Base-by-base conservation (phyloP, 1,140 invertebrate genomes). In the Globodera rostochiensis region DNA sequence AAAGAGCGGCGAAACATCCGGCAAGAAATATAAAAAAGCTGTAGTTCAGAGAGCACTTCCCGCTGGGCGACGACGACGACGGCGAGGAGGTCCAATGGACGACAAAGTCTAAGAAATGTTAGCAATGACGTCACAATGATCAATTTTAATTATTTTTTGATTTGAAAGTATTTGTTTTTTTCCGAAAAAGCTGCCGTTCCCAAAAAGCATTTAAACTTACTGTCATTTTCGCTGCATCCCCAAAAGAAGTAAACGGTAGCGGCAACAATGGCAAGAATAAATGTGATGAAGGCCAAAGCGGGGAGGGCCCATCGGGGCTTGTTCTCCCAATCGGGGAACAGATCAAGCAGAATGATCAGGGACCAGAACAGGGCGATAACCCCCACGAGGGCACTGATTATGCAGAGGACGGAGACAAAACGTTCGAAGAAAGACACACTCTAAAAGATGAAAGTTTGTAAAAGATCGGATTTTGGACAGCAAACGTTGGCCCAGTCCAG, bases 211-310 rank as follows among this genome's bases (percentile, higher is more conserved):
- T 36, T 71, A 36, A 47, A 71, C 36, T 71, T 71, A 71, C 69
- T 71, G 69, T 71, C 69, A 36, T 36, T 71, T 71, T 71, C 69
- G 25, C 69, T 71, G 69, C 69, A 71, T 45, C 69, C 69, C 11
- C 69, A 5, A 6, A 71, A 71, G 6, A 71, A 71, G 36, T 71
- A 71, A 47, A 71, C n/a, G 46, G n/a, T 21, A 36, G 46, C 25
- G 46, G 36, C 69, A 36, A 71, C 69, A 6, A 21, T 4, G 11
- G 69, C 69, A 2, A 71, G 36, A 71, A 45, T 11, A 45, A 47
- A 45, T 11, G 69, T 45, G 25, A 19, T 11, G 0, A 47, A 45
- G 7, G 36, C 69, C 36, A 71, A 71, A 19, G 19, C 19, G 13
- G 69, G 69, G 9, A 71, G 69, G 36, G 46, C 19, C n/a, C 69